Evolutionary conservation across 2,888 invertebrate genomes (phyloP).

Genomic region (Ichneumoninae sp.): DNA sequence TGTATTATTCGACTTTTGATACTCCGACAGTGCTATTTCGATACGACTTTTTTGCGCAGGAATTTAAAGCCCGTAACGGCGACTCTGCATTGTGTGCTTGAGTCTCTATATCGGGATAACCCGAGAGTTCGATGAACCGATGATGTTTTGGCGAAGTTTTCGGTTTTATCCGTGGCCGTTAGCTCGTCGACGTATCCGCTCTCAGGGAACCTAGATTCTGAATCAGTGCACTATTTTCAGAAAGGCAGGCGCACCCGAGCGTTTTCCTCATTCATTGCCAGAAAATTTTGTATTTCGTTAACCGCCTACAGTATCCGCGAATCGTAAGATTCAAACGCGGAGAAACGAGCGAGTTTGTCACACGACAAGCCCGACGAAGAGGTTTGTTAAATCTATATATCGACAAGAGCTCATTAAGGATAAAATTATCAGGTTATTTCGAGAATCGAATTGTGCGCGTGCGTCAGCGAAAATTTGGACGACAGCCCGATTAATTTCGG

Average conservation of each 20-base stretch:
- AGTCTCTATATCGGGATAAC: constrained; percentile 20
- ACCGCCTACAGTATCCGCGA: not conserved
- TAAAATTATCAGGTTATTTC: constrained; percentile 2
- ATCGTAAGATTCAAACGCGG: not conserved
- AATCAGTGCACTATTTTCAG: constrained; percentile 66
- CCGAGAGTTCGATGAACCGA: constrained; percentile 60
- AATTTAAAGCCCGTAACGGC: not conserved
- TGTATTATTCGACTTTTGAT: not conserved
- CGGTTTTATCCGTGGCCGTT: constrained; percentile 40
- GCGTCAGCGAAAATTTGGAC: constrained; percentile 29
- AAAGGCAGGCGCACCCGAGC: constrained; percentile 14
- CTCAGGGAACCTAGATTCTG: constrained; percentile 55
- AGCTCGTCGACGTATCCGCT: constrained; percentile 21
- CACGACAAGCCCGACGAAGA: not conserved
- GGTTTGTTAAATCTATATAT: not conserved
- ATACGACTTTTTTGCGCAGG: not conserved
- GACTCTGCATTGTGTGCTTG: constrained; percentile 27
- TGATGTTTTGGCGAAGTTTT: constrained; percentile 60
- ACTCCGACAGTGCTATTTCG: too few relatives aligned
- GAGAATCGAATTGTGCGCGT: constrained; percentile 6
- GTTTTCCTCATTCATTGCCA: constrained; percentile 62
- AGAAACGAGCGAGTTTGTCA: not conserved
- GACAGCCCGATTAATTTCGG: constrained; percentile 7
- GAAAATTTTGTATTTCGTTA: constrained; percentile 48
- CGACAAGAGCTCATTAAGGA: not conserved